Base-by-base conservation (phyloP, 2,797 vertebrate species). In the Etheostoma perlongum region DNA sequence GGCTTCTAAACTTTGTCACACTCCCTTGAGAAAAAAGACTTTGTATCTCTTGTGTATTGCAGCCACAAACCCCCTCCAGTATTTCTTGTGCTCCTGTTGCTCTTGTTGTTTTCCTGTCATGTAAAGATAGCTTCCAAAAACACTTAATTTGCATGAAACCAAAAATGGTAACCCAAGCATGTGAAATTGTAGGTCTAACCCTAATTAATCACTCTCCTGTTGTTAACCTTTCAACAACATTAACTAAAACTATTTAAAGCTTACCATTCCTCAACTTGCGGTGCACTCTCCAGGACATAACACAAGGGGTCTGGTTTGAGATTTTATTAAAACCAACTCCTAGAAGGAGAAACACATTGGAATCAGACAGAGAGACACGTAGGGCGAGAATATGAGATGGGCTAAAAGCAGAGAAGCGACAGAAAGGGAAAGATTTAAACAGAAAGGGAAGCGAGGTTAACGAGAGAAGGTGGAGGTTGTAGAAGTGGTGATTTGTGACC, bases 401-500 rank as follows among this genome's bases (percentile, higher is more conserved):
- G 40, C 64, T 62, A 53, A 64, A 9, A 1, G 47, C 48, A 21
- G 14, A 70, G 1, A 2, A 40, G 47, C 2, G 44, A 55, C 62
- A 48, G 62, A 77, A 69, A 63, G 47, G 40, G 30, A 77, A 62
- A 78, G 84, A 88, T 81, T 85, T 82, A 81, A 80, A 72, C 40
- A 3, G 55, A 74, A 73, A 75, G 27, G 74, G 76, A 82, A 77
- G 72, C 47, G 76, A 78, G 66, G 89, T 82, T 86, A 83, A 83
- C 74, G 44, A 62, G 80, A n/a, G 72, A 68, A 44, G 78, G 76
- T 74, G 64, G 78, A 78, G 70, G 73, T 67, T 88, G 68, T 64
- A 61, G 30, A 76, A 51, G 76, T 61, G 54, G 70, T 89, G 89
- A 90, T 92, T 88, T 91, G 86, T 85, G 75, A 79, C 80, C 84